phyloP scores from a whole-genome alignment of 2,888 invertebrate genomes.

The Neoscelio sp. region DNA sequence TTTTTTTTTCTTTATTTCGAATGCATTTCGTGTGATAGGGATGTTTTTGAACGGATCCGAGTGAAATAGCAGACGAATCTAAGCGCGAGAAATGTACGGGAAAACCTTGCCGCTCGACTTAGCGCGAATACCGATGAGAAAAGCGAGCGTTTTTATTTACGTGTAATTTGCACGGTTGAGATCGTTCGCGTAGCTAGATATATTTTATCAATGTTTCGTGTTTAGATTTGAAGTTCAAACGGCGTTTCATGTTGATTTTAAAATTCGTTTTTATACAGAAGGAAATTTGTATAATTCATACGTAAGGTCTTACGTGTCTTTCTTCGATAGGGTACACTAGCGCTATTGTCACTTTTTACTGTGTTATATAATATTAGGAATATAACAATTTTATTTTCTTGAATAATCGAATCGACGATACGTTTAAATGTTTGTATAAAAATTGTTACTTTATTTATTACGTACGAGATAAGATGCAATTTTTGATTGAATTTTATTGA shows the following conservation, averaged over 20 bases:
- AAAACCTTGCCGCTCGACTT: slow-evolving; percentile 29
- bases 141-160: slow-evolving; percentile 28
- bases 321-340: no score
- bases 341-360: no score
- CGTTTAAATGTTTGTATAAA: no score
- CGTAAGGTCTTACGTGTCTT: no score
- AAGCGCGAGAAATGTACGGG: slow-evolving; percentile 14
- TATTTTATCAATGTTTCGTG: slow-evolving; percentile 33
- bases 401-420: no score
- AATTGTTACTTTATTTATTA: no score
- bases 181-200: slow-evolving; percentile 11
- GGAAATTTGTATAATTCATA: no score
- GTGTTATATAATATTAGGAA: no score
- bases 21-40: slow-evolving; percentile 14
- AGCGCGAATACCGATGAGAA: slow-evolving; percentile 32
- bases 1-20: neutral
- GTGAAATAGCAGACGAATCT: slow-evolving; percentile 51
- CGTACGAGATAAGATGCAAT: neutral
- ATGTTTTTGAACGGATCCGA: slow-evolving; percentile 17
- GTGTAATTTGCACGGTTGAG: slow-evolving; percentile 14
- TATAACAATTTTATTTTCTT: no score
- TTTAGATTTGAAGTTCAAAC: slow-evolving; percentile 16
- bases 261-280: no score
- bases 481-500: neutral
- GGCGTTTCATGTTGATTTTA: neutral